Conservation (phyloP, 2,113 vertebrate species). For the Solea senegalensis region DNA sequence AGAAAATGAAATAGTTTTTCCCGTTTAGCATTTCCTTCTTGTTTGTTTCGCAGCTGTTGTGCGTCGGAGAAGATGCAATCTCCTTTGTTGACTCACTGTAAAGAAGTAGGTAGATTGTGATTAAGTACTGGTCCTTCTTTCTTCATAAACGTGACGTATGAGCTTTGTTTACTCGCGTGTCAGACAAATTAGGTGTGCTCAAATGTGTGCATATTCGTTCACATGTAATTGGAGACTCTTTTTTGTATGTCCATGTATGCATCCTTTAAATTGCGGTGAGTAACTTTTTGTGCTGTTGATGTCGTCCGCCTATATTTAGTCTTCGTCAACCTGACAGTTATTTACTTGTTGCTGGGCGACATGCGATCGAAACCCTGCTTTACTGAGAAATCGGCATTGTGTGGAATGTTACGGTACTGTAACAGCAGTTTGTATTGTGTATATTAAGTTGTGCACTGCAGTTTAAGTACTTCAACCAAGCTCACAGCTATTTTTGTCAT, state of each 20-base stretch:
- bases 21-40: constrained; percentile 1
- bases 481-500: not conserved
- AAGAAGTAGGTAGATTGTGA: not conserved
- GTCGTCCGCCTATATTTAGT: too few species aligned
- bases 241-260: too few species aligned
- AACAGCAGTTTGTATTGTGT: too few species aligned
- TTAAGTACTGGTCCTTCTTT: not conserved
- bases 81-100: constrained; percentile 1
- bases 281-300: too few species aligned
- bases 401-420: too few species aligned
- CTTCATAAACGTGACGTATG: constrained; percentile 18
- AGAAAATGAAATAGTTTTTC: not conserved
- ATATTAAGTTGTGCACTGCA: too few species aligned
- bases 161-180: constrained; percentile 12
- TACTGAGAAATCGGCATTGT: not conserved
- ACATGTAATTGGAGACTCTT: not conserved
- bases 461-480: too few species aligned
- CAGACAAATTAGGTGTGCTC: not conserved
- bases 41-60: not conserved
- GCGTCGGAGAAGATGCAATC: not conserved
- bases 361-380: too few species aligned
- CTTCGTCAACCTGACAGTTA: too few species aligned
- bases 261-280: too few species aligned
- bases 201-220: not conserved
- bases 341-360: too few species aligned